Evolutionary conservation across 2,888 invertebrate species (phyloP).

Genomic region (Patella ulyssiponensis): DNA sequence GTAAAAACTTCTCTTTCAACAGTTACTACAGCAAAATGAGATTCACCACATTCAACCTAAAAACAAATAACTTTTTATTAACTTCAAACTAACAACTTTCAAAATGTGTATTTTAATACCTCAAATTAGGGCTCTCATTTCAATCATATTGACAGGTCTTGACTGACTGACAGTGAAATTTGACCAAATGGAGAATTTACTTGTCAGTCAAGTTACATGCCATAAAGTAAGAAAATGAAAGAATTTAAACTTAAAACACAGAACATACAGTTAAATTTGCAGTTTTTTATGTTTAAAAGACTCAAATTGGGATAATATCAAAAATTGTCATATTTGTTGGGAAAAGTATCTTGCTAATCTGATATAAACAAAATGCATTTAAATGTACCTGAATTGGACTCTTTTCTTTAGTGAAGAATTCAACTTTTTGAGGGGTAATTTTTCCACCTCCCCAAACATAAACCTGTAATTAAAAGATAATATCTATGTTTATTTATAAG

Average conservation of each 20-base stretch:
- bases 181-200: neutral
- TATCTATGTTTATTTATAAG: neutral
- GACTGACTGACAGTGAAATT: neutral
- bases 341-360: too few species aligned
- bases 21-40: slow-evolving; percentile 70
- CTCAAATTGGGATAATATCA: neutral
- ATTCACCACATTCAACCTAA: slow-evolving; percentile 65
- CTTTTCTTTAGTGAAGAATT: slow-evolving; percentile 66
- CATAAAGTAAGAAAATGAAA: too few species aligned
- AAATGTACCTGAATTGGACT: slow-evolving; percentile 61
- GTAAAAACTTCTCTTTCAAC: slow-evolving; percentile 72
- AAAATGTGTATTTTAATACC: neutral
- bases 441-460: slow-evolving; percentile 72
- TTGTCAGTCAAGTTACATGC: neutral
- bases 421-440: slow-evolving; percentile 66
- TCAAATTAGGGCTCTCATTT: neutral
- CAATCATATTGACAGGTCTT: too few species aligned
- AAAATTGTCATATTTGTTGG: too few species aligned
- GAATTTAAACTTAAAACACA: too few species aligned
- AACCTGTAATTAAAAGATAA: slow-evolving; percentile 52
- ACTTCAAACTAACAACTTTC: neutral
- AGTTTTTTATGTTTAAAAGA: neutral
- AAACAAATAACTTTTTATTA: slow-evolving; percentile 12
- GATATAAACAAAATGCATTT: too few species aligned
- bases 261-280: neutral